Conservation (phyloP, 2,888 invertebrate species). For the Seira sanloemensis region DNA sequence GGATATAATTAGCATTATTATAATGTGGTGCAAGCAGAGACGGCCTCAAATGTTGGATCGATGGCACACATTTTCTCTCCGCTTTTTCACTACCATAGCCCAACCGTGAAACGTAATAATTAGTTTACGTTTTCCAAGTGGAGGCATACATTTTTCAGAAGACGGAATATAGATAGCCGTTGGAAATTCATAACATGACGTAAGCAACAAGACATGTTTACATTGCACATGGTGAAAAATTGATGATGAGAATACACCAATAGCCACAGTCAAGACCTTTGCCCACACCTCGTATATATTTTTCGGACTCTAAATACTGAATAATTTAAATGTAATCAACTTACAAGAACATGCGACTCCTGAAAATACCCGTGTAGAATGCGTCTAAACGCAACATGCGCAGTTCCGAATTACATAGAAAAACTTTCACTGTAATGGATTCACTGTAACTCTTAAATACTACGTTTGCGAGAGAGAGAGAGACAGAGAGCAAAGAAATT, state of each 20-base stretch:
- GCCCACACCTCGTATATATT: background rate
- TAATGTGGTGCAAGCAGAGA: too few species aligned
- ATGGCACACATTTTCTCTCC: too few species aligned
- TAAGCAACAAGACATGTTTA: background rate
- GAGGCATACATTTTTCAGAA: too few species aligned
- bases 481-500: too few species aligned
- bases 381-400: slow-evolving; percentile 42
- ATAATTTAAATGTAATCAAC: slow-evolving; percentile 14
- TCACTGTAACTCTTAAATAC: background rate
- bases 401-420: background rate
- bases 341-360: slow-evolving; percentile 52
- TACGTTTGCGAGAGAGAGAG: too few species aligned
- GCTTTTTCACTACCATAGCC: too few species aligned
- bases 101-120: too few species aligned
- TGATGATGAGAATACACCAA: background rate
- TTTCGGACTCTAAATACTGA: too few species aligned
- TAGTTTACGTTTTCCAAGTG: too few species aligned
- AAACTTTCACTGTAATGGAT: background rate
- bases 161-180: too few species aligned
- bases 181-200: slow-evolving; percentile 21
- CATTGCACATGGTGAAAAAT: background rate
- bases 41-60: too few species aligned
- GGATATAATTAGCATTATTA: too few species aligned
- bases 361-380: slow-evolving; percentile 42
- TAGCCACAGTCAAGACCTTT: slow-evolving; percentile 21